Percentiles rank a stretch among this genome's conserved stretches.
phyloP scores from a whole-genome alignment of 1,140 invertebrate species.

The Eumeta japonica region DNA sequence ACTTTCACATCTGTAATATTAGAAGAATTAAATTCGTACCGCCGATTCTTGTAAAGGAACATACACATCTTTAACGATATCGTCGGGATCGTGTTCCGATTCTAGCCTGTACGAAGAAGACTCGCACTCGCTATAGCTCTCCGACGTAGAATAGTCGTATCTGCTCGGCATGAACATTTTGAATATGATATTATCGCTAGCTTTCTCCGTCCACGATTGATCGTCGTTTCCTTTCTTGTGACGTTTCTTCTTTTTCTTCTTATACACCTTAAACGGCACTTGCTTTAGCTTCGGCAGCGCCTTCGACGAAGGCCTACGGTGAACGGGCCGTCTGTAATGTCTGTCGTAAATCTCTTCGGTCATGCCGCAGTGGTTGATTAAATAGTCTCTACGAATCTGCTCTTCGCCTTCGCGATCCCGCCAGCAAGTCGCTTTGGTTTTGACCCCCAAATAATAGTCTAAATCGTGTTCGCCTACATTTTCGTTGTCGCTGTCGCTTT shows the following conservation, averaged over 20 bases:
- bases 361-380: slow-evolving; percentile 44
- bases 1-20: too few species aligned
- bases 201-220: slow-evolving; percentile 44
- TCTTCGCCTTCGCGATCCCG: slow-evolving; percentile 39
- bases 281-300: slow-evolving; percentile 37
- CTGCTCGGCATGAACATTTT: slow-evolving; percentile 35
- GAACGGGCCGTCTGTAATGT: slow-evolving; percentile 27
- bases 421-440: slow-evolving; percentile 40
- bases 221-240: slow-evolving; percentile 25
- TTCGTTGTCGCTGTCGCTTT: slow-evolving; percentile 19
- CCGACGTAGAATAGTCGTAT: slow-evolving; percentile 34
- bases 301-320: slow-evolving; percentile 20
- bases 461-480: slow-evolving; percentile 36
- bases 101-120: slow-evolving; percentile 21
- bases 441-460: slow-evolving; percentile 41
- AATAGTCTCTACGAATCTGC: slow-evolving; percentile 45
- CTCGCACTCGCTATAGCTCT: slow-evolving; percentile 49
- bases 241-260: slow-evolving; percentile 29
- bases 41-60: too few species aligned
- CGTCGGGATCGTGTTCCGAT: slow-evolving; percentile 2
- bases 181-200: slow-evolving; percentile 39
- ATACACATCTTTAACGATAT: too few species aligned
- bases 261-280: slow-evolving; percentile 46
- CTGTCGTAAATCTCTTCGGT: slow-evolving; percentile 45
- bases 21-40: too few species aligned